These are phyloP conservation scores for Pyrrhosoma nymphula DNA, from an alignment of 2,888 invertebrate species.

Conservation along the genomic window DNA sequence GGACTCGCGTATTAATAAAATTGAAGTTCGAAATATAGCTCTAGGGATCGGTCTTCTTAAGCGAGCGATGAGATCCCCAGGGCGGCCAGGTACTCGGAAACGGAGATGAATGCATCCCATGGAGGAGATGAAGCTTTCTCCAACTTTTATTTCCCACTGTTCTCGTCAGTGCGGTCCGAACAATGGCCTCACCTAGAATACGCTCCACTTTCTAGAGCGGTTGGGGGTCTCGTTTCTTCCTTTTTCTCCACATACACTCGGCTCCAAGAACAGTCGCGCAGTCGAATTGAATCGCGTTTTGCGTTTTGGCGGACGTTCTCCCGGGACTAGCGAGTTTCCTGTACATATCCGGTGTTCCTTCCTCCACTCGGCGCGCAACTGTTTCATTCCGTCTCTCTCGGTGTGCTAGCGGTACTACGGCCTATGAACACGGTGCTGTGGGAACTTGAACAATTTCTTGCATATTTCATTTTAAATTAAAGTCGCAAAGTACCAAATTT, in stretches of 20 bases:
- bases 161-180: conserved; percentile 3
- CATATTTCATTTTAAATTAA: too few species aligned
- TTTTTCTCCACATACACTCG: background rate
- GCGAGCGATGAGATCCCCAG: too few species aligned
- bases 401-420: too few species aligned
- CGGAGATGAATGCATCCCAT: too few species aligned
- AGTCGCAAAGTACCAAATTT: too few species aligned
- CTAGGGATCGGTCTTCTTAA: too few species aligned
- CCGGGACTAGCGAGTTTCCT: background rate
- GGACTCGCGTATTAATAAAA: too few species aligned
- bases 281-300: background rate
- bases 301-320: background rate
- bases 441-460: too few species aligned
- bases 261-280: background rate
- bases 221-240: background rate
- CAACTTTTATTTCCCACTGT: background rate
- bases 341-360: background rate
- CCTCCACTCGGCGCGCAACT: background rate
- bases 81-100: too few species aligned
- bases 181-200: background rate
- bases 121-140: background rate
- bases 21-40: too few species aligned
- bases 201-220: background rate
- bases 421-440: too few species aligned
- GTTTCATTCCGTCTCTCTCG: too few species aligned